Percentiles rank a stretch among this genome's conserved stretches.
Conservation (phyloP, 1,140 invertebrate genomes). For the Chlorops oryzae region DNA sequence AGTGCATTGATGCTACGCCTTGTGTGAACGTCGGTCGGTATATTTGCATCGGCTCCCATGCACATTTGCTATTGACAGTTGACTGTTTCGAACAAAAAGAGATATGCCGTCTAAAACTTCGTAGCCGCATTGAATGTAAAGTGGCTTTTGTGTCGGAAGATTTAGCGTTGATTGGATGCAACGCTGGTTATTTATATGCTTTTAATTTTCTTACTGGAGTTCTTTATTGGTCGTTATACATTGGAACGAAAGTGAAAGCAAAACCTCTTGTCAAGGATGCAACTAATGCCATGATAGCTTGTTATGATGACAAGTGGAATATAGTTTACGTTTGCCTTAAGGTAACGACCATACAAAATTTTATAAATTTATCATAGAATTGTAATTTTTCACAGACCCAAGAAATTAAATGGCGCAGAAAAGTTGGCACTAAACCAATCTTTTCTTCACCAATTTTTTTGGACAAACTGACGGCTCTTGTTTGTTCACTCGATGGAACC, state of each 20-base stretch:
- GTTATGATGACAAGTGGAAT: conserved; percentile 38
- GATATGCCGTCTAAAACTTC: conserved; percentile 45
- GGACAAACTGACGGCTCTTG: conserved; percentile 18
- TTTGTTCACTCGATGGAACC: conserved; percentile 35
- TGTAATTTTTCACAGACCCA: conserved; percentile 16
- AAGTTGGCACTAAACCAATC: conserved; percentile 31
- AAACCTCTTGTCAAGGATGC: conserved; percentile 32
- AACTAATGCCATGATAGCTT: conserved; percentile 28
- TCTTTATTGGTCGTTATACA: conserved; percentile 49
- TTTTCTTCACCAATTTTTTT: conserved; percentile 28
- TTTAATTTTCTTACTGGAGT: conserved; percentile 45
- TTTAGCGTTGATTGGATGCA: conserved; percentile 50
- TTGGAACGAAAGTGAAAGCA: conserved; percentile 52
- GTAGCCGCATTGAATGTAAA: conserved; percentile 54
- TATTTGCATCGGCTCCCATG: conserved; percentile 36
- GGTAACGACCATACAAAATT: conserved; percentile 3
- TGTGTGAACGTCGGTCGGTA: conserved; percentile 30
- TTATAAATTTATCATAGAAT: background rate
- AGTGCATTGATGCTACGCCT: conserved; percentile 55
- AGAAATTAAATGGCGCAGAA: conserved; percentile 28
- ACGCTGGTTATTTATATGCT: conserved; percentile 52
- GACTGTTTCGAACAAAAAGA: conserved; percentile 22
- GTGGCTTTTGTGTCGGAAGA: conserved; percentile 37
- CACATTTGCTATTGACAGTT: conserved; percentile 28
- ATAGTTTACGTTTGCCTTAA: conserved; percentile 30